Percentiles rank a stretch among this genome's conserved stretches.
phyloP scores from a whole-genome alignment of 1,140 invertebrate genomes.

The Glossosoma conforme region DNA sequence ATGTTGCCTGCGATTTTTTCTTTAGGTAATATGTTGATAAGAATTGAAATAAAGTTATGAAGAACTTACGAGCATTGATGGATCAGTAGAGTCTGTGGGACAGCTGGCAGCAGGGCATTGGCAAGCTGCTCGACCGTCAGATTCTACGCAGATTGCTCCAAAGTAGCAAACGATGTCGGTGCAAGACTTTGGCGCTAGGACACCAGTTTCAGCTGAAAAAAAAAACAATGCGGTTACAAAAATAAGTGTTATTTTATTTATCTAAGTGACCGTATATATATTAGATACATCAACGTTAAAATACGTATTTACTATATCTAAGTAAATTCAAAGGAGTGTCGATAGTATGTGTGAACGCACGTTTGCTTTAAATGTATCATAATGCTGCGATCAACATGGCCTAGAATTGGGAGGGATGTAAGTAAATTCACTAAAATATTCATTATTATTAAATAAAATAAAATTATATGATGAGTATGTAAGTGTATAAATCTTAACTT shows the following conservation, averaged over 20 bases:
- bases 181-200: slow-evolving; percentile 60
- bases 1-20: no score
- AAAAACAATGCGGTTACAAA: no score
- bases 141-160: slow-evolving; percentile 74
- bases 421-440: no score
- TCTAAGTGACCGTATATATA: no score
- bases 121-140: slow-evolving; percentile 62
- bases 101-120: slow-evolving; percentile 64
- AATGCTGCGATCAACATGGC: no score
- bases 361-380: not conserved
- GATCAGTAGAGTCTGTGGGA: slow-evolving; percentile 51
- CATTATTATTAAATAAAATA: no score
- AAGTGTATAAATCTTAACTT: no score
- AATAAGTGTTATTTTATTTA: no score
- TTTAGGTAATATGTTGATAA: no score
- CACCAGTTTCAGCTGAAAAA: slow-evolving; percentile 58
- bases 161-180: slow-evolving; percentile 74
- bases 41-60: slow-evolving; percentile 1
- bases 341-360: not conserved
- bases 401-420: no score
- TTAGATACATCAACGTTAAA: slow-evolving; percentile 1
- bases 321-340: not conserved
- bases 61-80: slow-evolving; percentile 50
- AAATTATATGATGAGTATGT: no score
- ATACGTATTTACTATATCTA: not conserved